These are phyloP conservation scores for Cochlearius cochlearius DNA, from an alignment of 2,113 vertebrate species.

Conservation along the genomic window DNA sequence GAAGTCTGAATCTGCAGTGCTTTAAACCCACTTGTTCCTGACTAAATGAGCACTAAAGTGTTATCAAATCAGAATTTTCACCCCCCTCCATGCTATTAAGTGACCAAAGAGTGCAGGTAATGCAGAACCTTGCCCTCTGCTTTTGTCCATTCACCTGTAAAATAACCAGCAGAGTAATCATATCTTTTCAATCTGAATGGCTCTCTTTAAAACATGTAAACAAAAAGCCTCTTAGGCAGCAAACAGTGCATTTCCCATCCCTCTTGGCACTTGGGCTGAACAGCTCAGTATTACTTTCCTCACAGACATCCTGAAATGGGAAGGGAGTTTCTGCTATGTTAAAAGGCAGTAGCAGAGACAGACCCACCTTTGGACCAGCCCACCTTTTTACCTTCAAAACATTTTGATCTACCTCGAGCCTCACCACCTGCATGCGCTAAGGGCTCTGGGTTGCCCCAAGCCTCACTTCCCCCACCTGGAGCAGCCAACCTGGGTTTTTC, in stretches of 20 bases:
- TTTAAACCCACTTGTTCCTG: not conserved
- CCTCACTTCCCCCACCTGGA: not conserved
- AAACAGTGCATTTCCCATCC: not conserved
- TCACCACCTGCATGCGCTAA: too few species aligned
- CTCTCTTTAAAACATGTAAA: not conserved
- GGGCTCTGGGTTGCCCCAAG: fast-evolving
- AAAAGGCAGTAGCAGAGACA: not conserved
- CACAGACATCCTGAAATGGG: not conserved
- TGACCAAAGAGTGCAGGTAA: not conserved
- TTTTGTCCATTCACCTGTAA: not conserved
- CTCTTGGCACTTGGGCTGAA: not conserved
- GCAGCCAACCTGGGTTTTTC: not conserved
- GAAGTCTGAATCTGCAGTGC: not conserved
- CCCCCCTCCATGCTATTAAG: not conserved
- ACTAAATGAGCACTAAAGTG: not conserved
- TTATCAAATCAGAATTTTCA: not conserved
- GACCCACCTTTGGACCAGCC: not conserved
- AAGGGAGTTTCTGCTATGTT: not conserved
- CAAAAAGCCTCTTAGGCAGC: not conserved
- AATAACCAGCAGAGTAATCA: not conserved
- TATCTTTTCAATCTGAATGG: not conserved
- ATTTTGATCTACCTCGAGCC: not conserved
- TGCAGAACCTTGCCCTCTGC: not conserved
- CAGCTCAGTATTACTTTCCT: not conserved
- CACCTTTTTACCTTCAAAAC: not conserved